A percentile compares a stretch with the other conserved stretches of the same genome.
phyloP scores from a whole-genome alignment of 2,888 invertebrate genomes.

The Neoitamus cyanurus region DNA sequence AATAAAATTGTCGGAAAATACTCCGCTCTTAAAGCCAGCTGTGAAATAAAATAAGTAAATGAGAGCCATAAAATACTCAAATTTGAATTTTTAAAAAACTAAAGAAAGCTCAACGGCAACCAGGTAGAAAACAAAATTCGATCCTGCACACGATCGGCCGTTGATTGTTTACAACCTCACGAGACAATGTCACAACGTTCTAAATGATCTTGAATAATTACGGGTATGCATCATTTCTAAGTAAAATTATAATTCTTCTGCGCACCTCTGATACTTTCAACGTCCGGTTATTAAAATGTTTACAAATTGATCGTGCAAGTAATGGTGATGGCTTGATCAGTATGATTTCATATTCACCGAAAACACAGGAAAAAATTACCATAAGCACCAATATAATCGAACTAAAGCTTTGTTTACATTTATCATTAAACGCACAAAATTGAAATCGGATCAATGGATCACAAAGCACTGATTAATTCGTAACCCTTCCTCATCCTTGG shows the following conservation, averaged over 20 bases:
- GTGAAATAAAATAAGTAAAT: background rate
- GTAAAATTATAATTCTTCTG: background rate
- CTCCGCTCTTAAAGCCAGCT: background rate
- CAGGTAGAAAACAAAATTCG: background rate
- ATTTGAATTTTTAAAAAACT: background rate
- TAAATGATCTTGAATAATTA: background rate
- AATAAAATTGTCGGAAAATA: conserved; percentile 30
- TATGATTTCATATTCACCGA: background rate
- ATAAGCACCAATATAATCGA: background rate
- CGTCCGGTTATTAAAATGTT: background rate
- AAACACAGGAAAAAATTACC: background rate
- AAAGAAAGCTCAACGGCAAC: background rate
- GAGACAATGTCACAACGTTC: background rate
- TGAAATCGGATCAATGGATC: background rate
- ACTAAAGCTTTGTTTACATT: background rate
- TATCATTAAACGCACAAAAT: background rate
- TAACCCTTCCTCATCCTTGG: background rate
- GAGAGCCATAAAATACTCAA: conserved; percentile 4
- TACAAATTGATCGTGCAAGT: background rate
- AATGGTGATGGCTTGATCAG: background rate
- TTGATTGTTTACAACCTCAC: background rate
- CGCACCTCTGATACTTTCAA: background rate
- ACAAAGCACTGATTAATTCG: background rate
- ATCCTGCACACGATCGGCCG: background rate
- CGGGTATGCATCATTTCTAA: background rate